Evolutionary conservation across 1,140 invertebrate genomes (phyloP).

Genomic region (Eciton burchellii): DNA sequence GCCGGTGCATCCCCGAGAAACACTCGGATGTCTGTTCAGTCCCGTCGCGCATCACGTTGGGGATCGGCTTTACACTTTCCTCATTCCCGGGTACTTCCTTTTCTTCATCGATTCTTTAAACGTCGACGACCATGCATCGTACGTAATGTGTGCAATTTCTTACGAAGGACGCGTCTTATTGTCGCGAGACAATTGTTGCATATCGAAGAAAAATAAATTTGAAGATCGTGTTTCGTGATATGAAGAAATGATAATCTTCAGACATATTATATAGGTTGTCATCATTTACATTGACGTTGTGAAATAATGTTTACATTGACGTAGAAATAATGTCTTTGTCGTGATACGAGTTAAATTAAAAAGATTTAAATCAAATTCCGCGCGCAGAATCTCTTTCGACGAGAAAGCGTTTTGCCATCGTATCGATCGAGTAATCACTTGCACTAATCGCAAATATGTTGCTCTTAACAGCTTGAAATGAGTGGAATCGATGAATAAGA

Average conservation of each 20-base stretch:
- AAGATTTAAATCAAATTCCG: neutral
- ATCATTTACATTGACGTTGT: too few species aligned
- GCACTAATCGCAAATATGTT: neutral
- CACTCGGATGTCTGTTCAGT: constrained; percentile 58
- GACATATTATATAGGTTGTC: neutral
- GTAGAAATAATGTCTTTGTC: neutral
- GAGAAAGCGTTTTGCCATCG: neutral
- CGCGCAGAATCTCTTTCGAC: neutral
- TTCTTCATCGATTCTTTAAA: neutral
- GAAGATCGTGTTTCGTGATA: too few species aligned
- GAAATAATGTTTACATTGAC: neutral
- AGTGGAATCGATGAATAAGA: constrained; percentile 3
- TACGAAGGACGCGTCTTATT: neutral
- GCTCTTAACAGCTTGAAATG: neutral
- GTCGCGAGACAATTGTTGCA: too few species aligned
- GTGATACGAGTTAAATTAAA: neutral
- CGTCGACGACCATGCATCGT: neutral
- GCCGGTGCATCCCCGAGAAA: constrained; percentile 60
- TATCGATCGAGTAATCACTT: neutral
- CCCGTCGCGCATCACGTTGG: constrained; percentile 62
- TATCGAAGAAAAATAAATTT: too few species aligned
- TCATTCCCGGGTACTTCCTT: neutral
- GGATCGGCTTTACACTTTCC: constrained; percentile 58
- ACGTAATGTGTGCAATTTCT: neutral
- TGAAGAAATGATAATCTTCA: neutral